Evolutionary conservation across 1,140 invertebrate species (phyloP).

Genomic region (Habropoda laboriosa): DNA sequence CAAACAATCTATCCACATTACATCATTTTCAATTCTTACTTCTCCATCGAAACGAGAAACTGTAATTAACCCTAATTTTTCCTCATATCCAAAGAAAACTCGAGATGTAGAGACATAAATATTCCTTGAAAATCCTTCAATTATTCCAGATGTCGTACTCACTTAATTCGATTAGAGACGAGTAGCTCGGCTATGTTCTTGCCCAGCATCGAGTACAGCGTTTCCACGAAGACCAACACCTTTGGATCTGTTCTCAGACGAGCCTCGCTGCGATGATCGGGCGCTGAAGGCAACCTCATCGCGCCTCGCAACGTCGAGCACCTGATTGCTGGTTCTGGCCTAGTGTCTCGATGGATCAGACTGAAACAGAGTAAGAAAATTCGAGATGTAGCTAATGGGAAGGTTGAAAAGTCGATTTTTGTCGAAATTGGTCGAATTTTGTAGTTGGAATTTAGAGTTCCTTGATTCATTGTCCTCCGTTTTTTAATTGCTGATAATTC

Average conservation of each 20-base stretch:
- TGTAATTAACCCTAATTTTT: too few species aligned
- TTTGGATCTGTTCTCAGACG: slow-evolving; percentile 93
- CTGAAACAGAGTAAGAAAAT: slow-evolving; percentile 79
- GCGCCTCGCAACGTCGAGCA: slow-evolving; percentile 88
- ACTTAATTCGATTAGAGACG: slow-evolving; percentile 96
- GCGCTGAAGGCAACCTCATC: slow-evolving; percentile 82
- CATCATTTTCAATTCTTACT: too few species aligned
- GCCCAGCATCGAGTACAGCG: slow-evolving; percentile 94
- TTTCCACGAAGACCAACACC: slow-evolving; percentile 97
- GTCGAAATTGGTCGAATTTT: too few species aligned
- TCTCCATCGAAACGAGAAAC: background rate
- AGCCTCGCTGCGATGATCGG: slow-evolving; percentile 92
- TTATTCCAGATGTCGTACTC: slow-evolving; percentile 79
- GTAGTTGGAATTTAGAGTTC: too few species aligned
- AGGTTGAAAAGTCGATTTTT: too few species aligned
- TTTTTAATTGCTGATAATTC: too few species aligned
- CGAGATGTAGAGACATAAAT: too few species aligned
- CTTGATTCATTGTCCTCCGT: too few species aligned
- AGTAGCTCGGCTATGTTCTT: slow-evolving; percentile 95
- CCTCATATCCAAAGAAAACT: too few species aligned
- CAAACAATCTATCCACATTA: too few species aligned
- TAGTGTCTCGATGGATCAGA: slow-evolving; percentile 88
- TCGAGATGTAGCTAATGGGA: too few species aligned
- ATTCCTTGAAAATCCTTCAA: background rate
- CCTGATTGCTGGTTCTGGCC: slow-evolving; percentile 90